Conservation (phyloP, 2,888 invertebrate species). For the Ophonus ardosiacus region DNA sequence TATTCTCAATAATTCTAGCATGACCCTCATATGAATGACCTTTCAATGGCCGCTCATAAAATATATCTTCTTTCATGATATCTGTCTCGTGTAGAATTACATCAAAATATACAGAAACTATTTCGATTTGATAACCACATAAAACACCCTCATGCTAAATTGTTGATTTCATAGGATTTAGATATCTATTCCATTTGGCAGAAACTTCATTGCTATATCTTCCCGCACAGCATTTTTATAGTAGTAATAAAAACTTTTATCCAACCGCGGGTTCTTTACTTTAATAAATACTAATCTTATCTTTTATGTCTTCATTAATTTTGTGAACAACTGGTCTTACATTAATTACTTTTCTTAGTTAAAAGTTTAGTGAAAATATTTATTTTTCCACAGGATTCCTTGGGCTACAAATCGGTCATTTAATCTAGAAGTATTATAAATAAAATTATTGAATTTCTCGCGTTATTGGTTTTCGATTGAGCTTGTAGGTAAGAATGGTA, state of each 20-base stretch:
- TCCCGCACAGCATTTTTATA: not conserved
- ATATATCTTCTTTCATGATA: not conserved
- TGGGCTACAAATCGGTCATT: no score
- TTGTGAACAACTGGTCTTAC: not conserved
- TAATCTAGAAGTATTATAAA: no score
- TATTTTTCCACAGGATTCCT: no score
- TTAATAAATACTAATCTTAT: not conserved
- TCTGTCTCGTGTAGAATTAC: not conserved
- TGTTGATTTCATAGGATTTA: not conserved
- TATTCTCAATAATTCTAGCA: no score
- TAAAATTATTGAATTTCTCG: no score
- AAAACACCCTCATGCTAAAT: not conserved
- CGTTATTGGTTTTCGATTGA: no score
- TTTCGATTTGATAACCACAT: not conserved
- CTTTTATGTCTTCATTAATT: constrained; percentile 7
- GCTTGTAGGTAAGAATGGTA: no score
- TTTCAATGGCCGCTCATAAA: not conserved
- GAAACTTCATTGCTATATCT: not conserved
- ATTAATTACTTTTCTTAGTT: not conserved
- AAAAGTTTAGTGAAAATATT: not conserved
- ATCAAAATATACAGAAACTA: not conserved
- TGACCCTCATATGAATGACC: not conserved
- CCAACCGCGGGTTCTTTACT: not conserved
- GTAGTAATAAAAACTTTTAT: not conserved
- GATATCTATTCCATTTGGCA: not conserved